Evolutionary conservation across 2,797 vertebrate genomes (phyloP), one percentile per base, ranked within the genome.

Genomic region (Cygnus olor): DNA sequence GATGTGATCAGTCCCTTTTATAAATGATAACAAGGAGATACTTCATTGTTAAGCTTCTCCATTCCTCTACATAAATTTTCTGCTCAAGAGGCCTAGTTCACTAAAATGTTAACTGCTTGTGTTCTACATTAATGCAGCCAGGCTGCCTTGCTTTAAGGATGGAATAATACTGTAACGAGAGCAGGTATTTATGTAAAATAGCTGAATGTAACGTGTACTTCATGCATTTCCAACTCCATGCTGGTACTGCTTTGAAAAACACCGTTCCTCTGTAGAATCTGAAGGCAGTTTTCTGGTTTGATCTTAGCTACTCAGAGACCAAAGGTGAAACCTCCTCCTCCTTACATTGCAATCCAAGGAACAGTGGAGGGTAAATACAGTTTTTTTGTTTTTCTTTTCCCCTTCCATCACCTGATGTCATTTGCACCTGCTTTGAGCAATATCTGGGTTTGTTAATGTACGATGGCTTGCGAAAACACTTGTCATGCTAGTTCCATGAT

Each of bases 301-400:
- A 78, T 88, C 80, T 93, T 85, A 95, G 86, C 80, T 90, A 86
- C 94, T 73, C 61, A 42, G 73, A 86, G 40, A 86, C 66, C 73
- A 88, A 74, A 92, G 61, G 11, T 81, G 91, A 90, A 90, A 78
- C 32, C 86, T 60, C 58, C 53, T 83, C 47, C 73, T 74, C 40
- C 61, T 73, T 88, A 32, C 27, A 11, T 61, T 86, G 12, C 47
- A 78, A 86, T 49, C 40, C 47, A 74, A 83, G 40, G 20, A 94
- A 60, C 38, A n/a, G 21, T 74, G 22, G 28, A 86, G 70, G 70
- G 57, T 90, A 92, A 90, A 95, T 93, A 83, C 25, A 2, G 9
- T 47, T 24, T 13, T 79, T 85, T 61, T 1, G 3, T 73, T 79
- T 70, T 80, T 10, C 4, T 49, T 66, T 83, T 63, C 22, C 6